Percentiles rank a stretch among this genome's conserved stretches.
Conservation (phyloP, 30 jellyfish, hydroid and myxozoan genomes). For the Aurelia coerulea region DNA sequence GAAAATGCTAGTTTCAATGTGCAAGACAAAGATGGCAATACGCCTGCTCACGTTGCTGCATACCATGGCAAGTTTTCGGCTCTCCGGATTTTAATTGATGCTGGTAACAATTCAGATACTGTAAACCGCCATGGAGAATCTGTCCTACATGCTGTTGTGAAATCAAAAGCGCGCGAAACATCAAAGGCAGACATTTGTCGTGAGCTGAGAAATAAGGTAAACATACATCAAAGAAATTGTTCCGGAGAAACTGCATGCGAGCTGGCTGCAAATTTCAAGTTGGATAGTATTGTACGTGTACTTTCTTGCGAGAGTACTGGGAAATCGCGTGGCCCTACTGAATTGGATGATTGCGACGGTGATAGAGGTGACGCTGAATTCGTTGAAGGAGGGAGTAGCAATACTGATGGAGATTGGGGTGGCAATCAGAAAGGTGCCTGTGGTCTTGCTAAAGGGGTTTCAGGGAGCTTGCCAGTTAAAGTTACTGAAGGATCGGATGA, state of each 20-base stretch:
- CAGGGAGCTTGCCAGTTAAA: too few species aligned
- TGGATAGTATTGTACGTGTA: background rate
- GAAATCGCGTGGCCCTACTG: background rate
- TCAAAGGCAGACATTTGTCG: background rate
- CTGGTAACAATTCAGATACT: background rate
- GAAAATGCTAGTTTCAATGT: background rate
- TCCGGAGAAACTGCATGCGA: conserved; percentile 15
- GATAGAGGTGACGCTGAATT: too few species aligned
- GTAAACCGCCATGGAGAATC: conserved; percentile 9
- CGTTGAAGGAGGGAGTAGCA: too few species aligned
- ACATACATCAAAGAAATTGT: background rate
- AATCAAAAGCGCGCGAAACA: background rate
- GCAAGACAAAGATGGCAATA: conserved; percentile 20
- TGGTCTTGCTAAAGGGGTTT: too few species aligned
- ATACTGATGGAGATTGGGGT: too few species aligned
- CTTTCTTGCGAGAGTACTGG: background rate
- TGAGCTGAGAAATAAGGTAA: background rate
- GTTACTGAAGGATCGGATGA: too few species aligned
- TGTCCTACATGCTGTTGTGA: conserved; percentile 19
- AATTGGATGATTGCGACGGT: background rate
- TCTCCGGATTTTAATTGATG: background rate
- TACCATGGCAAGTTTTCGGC: conserved; percentile 17
- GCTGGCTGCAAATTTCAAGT: background rate
- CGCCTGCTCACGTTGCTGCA: conserved; percentile 32
- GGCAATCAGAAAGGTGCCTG: too few species aligned